Base-by-base conservation (phyloP, 1,140 invertebrate species). In the Drosophila orosa region DNA sequence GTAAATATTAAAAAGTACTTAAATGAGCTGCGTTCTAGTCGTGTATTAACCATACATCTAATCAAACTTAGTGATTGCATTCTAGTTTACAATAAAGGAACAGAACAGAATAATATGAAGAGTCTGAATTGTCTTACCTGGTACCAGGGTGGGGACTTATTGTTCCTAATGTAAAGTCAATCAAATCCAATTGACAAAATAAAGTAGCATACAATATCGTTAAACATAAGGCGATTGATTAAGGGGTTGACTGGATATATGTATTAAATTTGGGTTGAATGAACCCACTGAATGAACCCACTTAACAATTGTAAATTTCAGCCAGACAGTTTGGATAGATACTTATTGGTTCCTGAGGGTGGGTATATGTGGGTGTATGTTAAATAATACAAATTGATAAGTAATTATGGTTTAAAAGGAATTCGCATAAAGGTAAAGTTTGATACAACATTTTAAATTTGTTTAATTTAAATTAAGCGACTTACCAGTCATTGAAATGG, bases 181-280 rank as follows among this genome's bases (percentile, higher is more conserved):
- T 87, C 79, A 87, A 83, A 77, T 77, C 72, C 67, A 83, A 87
- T 89, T 83, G 84, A 89, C 67, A 87, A 69, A 75, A 79, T 79
- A 86, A 82, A 79, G 71, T 73, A 68, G 24, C 19, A 54, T 59
- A 48, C 89, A 83, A 87, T 89, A 78, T 73, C 72, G 75, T 87
- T 86, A 87, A 87, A 55, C 52, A 66, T 35, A 44, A 54, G 37
- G 74, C 66, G 78, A 68, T 74, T 77, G 39, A 56, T 54, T 45
- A 68, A 76, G 72, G 83, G 79, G 83, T 87, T 82, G 78, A 33
- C 42, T n/a, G 22, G 22, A 15, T 9, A n/a, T 25, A 15, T 9
- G 13, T 25, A 27, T 39, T 25, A 37, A 74, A 48, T 31, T 31
- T 56, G 68, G 67, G 54, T 80, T 68, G 75, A 40, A 47, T 65